Conservation (phyloP, 1,140 invertebrate species). For the Pararge aegeria region DNA sequence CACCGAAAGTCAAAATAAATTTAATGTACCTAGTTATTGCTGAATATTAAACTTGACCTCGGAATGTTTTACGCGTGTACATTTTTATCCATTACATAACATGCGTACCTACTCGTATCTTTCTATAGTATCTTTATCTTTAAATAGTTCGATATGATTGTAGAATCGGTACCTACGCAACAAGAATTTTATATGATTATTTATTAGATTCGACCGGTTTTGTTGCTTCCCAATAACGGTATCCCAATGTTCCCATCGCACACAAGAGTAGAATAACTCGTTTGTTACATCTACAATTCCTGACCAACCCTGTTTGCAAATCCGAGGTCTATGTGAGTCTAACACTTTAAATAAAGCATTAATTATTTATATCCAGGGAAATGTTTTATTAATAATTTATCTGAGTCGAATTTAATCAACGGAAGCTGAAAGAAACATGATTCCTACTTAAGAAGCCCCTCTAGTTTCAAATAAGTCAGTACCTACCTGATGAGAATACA, state of each 20-base stretch:
- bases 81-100: constrained; percentile 25
- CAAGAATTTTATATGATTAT: background rate
- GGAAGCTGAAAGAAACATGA: background rate
- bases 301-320: constrained; percentile 4
- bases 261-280: constrained; percentile 6
- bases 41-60: constrained; percentile 26
- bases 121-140: constrained; percentile 14
- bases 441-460: background rate
- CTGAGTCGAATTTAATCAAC: background rate
- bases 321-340: background rate
- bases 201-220: constrained; percentile 11
- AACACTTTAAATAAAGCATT: background rate
- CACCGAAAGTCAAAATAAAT: background rate
- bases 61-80: constrained; percentile 21
- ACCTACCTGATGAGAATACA: too few relatives aligned
- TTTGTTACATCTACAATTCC: constrained; percentile 3
- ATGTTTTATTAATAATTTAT: background rate
- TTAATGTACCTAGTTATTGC: background rate
- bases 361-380: background rate
- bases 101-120: constrained; percentile 7
- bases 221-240: constrained; percentile 8
- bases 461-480: too few relatives aligned
- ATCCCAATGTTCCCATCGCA: constrained; percentile 3
- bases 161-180: constrained; percentile 6
- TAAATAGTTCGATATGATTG: constrained; percentile 11